phyloP scores from a whole-genome alignment of 2,888 invertebrate species.

The Idaea biselata region DNA sequence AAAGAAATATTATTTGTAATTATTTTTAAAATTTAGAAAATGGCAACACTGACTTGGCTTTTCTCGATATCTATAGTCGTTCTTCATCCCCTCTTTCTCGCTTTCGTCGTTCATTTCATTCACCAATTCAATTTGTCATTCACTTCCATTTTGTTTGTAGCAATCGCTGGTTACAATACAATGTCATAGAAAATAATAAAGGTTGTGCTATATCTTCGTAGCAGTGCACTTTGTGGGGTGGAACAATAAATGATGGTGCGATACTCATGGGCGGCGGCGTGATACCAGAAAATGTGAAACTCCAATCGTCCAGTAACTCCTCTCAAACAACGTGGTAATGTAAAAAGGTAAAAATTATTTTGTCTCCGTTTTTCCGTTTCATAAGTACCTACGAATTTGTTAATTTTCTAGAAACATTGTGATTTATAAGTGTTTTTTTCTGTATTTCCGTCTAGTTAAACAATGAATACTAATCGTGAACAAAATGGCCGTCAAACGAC shows the following conservation, averaged over 20 bases:
- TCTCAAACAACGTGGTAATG: not conserved
- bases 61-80: not conserved
- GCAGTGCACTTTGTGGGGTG: too few relatives aligned
- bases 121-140: not conserved
- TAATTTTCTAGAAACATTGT: too few relatives aligned
- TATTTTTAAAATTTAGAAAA: not conserved
- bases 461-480: constrained; percentile 44
- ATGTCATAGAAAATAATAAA: too few relatives aligned
- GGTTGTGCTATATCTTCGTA: too few relatives aligned
- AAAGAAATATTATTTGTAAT: too few relatives aligned
- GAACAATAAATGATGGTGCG: not conserved
- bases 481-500: constrained; percentile 60
- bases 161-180: not conserved
- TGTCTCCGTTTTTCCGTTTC: too few relatives aligned
- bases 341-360: too few relatives aligned
- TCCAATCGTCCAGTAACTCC: not conserved
- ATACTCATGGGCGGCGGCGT: not conserved
- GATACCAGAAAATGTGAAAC: not conserved
- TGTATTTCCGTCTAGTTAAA: constrained; percentile 25
- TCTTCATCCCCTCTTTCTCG: not conserved
- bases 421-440: not conserved
- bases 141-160: not conserved
- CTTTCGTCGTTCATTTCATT: not conserved
- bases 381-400: too few relatives aligned
- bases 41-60: not conserved